A percentile compares a stretch with the other conserved stretches of the same genome.
These are phyloP conservation scores for Gambusia yucatana DNA, from an alignment of 2,797 vertebrate genomes.

Conservation along the genomic window DNA sequence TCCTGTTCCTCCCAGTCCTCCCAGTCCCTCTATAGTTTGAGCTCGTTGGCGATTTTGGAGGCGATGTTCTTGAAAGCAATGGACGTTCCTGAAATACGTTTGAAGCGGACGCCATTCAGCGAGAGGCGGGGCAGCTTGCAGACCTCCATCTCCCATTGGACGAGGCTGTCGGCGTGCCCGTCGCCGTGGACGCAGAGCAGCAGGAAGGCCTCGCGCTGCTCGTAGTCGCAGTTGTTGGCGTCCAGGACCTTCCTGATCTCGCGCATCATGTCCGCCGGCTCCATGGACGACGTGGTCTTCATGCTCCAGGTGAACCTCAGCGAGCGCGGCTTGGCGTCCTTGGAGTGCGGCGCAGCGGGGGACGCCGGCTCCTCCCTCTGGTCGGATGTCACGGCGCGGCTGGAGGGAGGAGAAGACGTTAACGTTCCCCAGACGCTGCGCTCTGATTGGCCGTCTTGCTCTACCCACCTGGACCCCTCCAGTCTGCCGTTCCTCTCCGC, in stretches of 20 bases:
- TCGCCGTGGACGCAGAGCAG: conserved; percentile 92
- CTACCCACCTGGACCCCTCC: conserved; percentile 46
- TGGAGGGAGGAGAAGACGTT: background rate
- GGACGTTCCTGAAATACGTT: conserved; percentile 92
- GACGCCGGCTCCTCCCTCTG: conserved; percentile 42
- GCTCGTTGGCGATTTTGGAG: conserved; percentile 92
- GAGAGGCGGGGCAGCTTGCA: conserved; percentile 93
- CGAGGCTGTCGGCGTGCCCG: conserved; percentile 86
- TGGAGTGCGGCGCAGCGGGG: conserved; percentile 23
- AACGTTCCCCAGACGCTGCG: background rate
- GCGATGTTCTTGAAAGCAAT: conserved; percentile 95
- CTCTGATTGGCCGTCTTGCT: conserved; percentile 7
- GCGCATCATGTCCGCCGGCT: conserved; percentile 93
- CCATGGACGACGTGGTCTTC: conserved; percentile 96
- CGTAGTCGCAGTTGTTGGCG: conserved; percentile 91
- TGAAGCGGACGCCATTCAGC: conserved; percentile 92
- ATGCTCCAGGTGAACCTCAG: conserved; percentile 93
- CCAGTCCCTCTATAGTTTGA: conserved; percentile 82
- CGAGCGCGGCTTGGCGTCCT: conserved; percentile 87
- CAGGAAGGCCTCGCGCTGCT: conserved; percentile 91
- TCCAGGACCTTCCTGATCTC: conserved; percentile 94
- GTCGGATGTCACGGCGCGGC: conserved; percentile 79
- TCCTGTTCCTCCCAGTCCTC: background rate
- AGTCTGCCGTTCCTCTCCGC: conserved; percentile 29
- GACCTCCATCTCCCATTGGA: conserved; percentile 96